Conservation (phyloP, 2,113 vertebrate species). For the Sinocyclocheilus anshuiensis region DNA sequence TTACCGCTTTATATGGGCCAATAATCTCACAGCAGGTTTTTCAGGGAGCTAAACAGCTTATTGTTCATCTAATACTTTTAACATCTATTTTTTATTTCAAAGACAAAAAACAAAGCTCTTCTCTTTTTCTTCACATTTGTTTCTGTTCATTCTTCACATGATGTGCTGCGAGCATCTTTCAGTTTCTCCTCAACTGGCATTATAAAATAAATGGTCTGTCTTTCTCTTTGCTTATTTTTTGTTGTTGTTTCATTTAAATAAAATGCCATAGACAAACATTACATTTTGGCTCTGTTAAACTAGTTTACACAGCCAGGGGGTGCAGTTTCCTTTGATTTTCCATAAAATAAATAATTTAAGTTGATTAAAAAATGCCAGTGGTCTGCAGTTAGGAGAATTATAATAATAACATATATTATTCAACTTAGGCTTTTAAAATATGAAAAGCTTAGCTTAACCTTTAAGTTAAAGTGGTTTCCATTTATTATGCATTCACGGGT, state of each 20-base stretch:
- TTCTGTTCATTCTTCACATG: background rate
- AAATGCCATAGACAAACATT: background rate
- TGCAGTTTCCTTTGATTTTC: slow-evolving; percentile 15
- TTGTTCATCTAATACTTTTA: slow-evolving; percentile 10
- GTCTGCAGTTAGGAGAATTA: slow-evolving; percentile 1
- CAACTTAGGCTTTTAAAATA: background rate
- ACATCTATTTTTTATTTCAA: background rate
- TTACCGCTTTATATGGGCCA: background rate
- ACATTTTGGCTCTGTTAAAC: background rate
- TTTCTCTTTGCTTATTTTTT: background rate
- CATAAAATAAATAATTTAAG: background rate
- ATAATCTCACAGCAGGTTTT: slow-evolving; percentile 4
- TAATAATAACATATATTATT: background rate
- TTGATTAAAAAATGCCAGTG: background rate
- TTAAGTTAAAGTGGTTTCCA: background rate
- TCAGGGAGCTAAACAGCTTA: background rate
- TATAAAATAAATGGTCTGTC: background rate
- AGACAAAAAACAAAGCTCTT: background rate
- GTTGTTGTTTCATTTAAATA: background rate
- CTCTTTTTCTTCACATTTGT: background rate
- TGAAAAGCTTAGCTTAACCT: background rate
- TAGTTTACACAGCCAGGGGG: slow-evolving; percentile 14
- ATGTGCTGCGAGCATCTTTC: background rate
- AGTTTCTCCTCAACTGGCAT: background rate
- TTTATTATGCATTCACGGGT: background rate